These are phyloP conservation scores for Holothuria scabra DNA, from an alignment of 53 echinoderm and acorn worm species.

Conservation along the genomic window DNA sequence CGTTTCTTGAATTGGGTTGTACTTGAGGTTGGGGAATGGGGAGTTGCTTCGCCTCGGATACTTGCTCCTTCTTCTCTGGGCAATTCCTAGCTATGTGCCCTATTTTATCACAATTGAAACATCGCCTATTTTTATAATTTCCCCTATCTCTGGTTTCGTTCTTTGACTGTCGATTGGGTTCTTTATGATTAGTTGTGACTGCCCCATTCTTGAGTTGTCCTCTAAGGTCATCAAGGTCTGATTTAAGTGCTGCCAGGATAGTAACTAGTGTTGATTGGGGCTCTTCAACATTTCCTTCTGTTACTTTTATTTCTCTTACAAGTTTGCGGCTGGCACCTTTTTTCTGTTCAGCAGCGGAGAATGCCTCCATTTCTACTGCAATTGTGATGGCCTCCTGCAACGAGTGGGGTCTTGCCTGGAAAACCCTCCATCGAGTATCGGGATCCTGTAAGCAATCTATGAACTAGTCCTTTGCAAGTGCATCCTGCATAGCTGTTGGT, in stretches of 20 bases:
- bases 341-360: neutral
- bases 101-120: neutral
- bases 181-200: neutral
- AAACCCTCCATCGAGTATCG: conserved; percentile 14
- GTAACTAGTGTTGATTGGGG: neutral
- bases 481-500: neutral
- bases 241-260: conserved; percentile 5
- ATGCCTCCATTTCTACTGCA: neutral
- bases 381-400: neutral
- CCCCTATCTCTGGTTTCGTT: neutral
- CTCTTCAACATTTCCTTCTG: neutral
- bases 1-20: neutral
- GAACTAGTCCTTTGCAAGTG: neutral
- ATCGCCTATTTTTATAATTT: neutral
- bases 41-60: neutral
- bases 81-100: neutral
- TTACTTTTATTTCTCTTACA: too few relatives aligned
- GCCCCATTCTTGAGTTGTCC: neutral
- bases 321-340: neutral
- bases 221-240: neutral
- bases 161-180: neutral
- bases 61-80: neutral
- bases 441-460: neutral
- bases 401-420: neutral
- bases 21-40: neutral